Evolutionary conservation across 2,888 invertebrate species (phyloP).

Genomic region (Lycia hirtaria): DNA sequence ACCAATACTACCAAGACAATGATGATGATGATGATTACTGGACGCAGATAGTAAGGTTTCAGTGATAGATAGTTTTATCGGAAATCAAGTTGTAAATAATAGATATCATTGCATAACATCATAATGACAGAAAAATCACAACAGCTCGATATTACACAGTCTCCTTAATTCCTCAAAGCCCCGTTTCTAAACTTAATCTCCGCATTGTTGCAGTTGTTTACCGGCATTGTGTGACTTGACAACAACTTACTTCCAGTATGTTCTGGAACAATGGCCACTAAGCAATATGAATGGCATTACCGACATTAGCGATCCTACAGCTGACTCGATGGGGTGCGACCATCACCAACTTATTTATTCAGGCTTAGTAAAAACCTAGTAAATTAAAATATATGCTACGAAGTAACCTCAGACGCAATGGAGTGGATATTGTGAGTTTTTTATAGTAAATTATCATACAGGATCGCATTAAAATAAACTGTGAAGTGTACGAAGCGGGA

Average conservation of each 20-base stretch:
- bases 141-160: not conserved
- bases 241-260: conserved; percentile 29
- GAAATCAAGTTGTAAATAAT: no score
- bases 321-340: conserved; percentile 7
- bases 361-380: not conserved
- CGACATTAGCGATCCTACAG: conserved; percentile 22
- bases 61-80: no score
- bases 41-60: no score
- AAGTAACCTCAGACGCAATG: no score
- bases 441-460: no score
- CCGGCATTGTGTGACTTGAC: conserved; percentile 38
- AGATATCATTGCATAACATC: no score
- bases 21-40: no score
- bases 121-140: conserved; percentile 1
- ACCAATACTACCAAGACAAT: no score
- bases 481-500: no score
- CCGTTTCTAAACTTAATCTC: conserved; percentile 41
- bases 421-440: no score
- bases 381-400: not conserved
- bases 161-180: conserved; percentile 11
- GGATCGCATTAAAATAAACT: no score
- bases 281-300: conserved; percentile 32
- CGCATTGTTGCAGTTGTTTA: conserved; percentile 31
- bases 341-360: not conserved
- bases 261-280: conserved; percentile 32